These are phyloP conservation scores for Abscondita cerata DNA, from an alignment of 2,888 invertebrate genomes.

Conservation along the genomic window DNA sequence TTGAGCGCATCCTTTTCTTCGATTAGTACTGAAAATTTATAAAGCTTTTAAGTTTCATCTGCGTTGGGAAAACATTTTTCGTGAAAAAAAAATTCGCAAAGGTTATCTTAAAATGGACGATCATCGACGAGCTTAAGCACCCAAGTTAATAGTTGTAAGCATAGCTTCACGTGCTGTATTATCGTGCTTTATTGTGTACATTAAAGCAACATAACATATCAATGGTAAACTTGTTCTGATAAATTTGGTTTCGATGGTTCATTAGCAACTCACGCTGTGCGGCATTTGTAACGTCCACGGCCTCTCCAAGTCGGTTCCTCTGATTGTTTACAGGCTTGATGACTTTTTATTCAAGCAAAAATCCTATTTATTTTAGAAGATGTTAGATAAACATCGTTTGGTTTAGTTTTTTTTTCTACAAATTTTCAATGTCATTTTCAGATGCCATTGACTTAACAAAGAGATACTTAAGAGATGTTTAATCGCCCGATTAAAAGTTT, in stretches of 20 bases:
- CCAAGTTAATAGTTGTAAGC: conserved; percentile 38
- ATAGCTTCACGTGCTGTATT: conserved; percentile 42
- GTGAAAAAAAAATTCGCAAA: conserved; percentile 22
- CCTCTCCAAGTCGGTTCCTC: conserved; percentile 34
- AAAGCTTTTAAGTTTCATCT: conserved; percentile 1
- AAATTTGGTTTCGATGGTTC: conserved; percentile 50
- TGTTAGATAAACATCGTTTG: conserved; percentile 21
- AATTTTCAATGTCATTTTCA: conserved; percentile 7
- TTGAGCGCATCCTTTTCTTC: too few species aligned
- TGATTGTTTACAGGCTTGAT: conserved; percentile 35
- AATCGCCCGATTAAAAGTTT: background rate
- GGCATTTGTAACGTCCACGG: conserved; percentile 37
- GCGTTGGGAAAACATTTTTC: conserved; percentile 15
- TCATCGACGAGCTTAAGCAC: conserved; percentile 28
- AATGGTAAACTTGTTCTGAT: conserved; percentile 48
- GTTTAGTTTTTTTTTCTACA: background rate
- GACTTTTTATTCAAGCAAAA: conserved; percentile 32
- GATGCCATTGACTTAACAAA: conserved; percentile 4
- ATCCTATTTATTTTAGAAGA: conserved; percentile 24
- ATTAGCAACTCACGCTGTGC: conserved; percentile 48
- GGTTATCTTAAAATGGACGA: conserved; percentile 32
- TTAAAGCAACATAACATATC: conserved; percentile 47
- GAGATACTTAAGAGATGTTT: background rate
- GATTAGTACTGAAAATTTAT: background rate
- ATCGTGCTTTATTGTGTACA: conserved; percentile 52